Evolutionary conservation across 2,888 invertebrate genomes (phyloP).

Genomic region (Resseliella maxima): DNA sequence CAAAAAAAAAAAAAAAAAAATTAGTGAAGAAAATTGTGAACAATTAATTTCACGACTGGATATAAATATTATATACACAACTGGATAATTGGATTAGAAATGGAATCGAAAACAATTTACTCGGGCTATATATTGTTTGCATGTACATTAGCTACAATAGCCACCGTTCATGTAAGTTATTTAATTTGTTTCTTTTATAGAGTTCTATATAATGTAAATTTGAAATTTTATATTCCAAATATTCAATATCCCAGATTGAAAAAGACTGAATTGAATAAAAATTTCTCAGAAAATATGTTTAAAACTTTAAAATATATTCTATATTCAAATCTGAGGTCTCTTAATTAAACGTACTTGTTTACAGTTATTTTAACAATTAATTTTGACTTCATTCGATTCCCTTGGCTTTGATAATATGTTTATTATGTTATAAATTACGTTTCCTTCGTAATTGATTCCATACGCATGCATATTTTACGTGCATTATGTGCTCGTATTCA

Average conservation of each 20-base stretch:
- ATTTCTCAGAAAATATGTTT: too few relatives aligned
- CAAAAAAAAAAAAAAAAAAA: too few relatives aligned
- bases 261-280: too few relatives aligned
- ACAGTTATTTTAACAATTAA: neutral
- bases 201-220: neutral
- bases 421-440: neutral
- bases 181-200: neutral
- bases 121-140: neutral
- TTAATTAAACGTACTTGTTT: neutral
- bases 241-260: too few relatives aligned
- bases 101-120: slow-evolving; percentile 1
- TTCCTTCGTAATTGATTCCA: slow-evolving; percentile 32
- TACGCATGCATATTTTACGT: slow-evolving; percentile 34
- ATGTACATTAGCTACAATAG: neutral
- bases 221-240: neutral
- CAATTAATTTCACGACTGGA: too few relatives aligned
- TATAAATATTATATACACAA: too few relatives aligned
- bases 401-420: neutral
- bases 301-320: too few relatives aligned
- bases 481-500: neutral
- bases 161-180: neutral
- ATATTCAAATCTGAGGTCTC: too few relatives aligned
- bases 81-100: neutral
- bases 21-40: too few relatives aligned
- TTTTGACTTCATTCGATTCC: neutral